Conservation (phyloP, 2,888 invertebrate genomes). For the Drosophila algonquin region DNA sequence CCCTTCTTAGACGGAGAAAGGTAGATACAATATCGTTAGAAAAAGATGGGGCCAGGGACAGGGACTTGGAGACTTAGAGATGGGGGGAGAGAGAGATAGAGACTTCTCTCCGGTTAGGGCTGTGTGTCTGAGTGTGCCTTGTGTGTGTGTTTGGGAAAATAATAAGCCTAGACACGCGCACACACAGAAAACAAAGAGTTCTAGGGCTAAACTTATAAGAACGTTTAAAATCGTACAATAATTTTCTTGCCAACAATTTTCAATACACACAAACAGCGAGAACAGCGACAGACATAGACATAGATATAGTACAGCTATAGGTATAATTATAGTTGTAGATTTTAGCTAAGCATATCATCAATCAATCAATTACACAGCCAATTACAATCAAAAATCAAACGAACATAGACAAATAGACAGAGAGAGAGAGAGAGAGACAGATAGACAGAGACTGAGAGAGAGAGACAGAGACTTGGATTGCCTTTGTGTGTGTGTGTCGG, state of each 20-base stretch:
- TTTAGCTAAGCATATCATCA: slow-evolving; percentile 7
- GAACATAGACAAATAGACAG: slow-evolving; percentile 32
- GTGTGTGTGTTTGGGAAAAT: slow-evolving; percentile 3
- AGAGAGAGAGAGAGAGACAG: slow-evolving; percentile 22
- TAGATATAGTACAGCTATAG: slow-evolving; percentile 30
- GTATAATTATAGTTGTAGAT: slow-evolving; percentile 35
- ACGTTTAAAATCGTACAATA: slow-evolving; percentile 26
- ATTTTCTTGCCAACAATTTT: slow-evolving; percentile 24
- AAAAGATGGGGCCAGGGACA: background rate
- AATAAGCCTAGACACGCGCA: slow-evolving; percentile 25
- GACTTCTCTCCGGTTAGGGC: background rate
- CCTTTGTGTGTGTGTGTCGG: background rate
- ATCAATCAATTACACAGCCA: slow-evolving; percentile 47
- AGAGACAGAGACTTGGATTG: slow-evolving; percentile 11
- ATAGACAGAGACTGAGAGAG: slow-evolving; percentile 9
- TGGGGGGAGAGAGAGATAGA: background rate
- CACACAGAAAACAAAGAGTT: slow-evolving; percentile 12
- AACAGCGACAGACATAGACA: slow-evolving; percentile 36
- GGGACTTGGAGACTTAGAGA: background rate
- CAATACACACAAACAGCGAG: slow-evolving; percentile 40
- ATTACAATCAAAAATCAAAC: slow-evolving; percentile 43
- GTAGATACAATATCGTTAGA: background rate
- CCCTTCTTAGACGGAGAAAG: slow-evolving; percentile 20
- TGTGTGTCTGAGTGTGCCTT: slow-evolving; percentile 21
- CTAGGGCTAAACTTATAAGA: slow-evolving; percentile 28